Percentiles rank a stretch among this genome's conserved stretches.
phyloP scores from a whole-genome alignment of 2,888 invertebrate genomes.

The Cepaea hortensis region DNA sequence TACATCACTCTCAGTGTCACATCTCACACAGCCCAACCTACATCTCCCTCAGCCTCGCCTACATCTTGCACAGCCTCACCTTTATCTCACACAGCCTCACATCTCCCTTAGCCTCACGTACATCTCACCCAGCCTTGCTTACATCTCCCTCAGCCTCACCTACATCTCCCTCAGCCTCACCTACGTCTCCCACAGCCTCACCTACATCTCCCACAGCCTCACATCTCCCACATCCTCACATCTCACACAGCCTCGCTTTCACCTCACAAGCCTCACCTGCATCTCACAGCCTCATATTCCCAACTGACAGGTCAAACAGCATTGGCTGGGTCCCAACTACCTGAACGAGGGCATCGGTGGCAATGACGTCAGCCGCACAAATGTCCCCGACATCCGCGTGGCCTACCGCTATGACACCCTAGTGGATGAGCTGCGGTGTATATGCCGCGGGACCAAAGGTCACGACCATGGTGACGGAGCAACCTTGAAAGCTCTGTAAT shows the following conservation, averaged over 20 bases:
- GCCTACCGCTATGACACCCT: slow-evolving; percentile 95
- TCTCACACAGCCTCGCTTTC: too few species aligned
- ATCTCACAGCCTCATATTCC: background rate
- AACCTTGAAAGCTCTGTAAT: background rate
- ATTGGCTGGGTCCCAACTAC: slow-evolving; percentile 98
- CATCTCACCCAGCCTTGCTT: background rate
- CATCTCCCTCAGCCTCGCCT: background rate
- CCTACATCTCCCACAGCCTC: background rate
- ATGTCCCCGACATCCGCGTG: slow-evolving; percentile 97
- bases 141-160: background rate
- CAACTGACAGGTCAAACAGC: slow-evolving; percentile 88
- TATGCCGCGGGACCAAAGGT: slow-evolving; percentile 68
- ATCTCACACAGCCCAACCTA: background rate
- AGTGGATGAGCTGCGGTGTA: slow-evolving; percentile 86
- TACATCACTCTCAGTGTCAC: too few species aligned
- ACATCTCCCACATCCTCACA: background rate
- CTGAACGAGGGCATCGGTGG: slow-evolving; percentile 96
- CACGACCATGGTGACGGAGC: slow-evolving; percentile 52
- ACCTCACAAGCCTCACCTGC: too few species aligned
- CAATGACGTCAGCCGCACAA: slow-evolving; percentile 97
- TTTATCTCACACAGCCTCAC: background rate
- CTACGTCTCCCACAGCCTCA: too few species aligned
- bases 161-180: background rate
- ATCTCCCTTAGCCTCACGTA: background rate
- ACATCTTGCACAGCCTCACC: too few species aligned